phyloP scores from a whole-genome alignment of 2,888 invertebrate genomes.

The Agrochola lychnidis region DNA sequence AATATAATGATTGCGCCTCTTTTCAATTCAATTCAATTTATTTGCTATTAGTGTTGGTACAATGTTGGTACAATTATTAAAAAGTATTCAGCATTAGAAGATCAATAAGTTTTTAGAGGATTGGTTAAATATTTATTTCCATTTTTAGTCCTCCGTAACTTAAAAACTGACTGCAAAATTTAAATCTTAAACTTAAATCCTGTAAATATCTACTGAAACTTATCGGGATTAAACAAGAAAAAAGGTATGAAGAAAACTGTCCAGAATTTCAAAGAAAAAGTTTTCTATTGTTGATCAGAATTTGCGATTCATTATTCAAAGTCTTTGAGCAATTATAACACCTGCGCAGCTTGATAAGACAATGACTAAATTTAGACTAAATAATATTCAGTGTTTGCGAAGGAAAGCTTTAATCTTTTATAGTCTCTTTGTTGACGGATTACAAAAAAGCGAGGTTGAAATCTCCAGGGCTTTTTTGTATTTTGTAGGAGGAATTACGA shows the following conservation, averaged over 20 bases:
- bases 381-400: constrained; percentile 47
- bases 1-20: background rate
- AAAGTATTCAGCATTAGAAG: background rate
- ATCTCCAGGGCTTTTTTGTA: constrained; percentile 24
- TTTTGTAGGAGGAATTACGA: too few species aligned
- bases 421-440: constrained; percentile 42
- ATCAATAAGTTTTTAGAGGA: background rate
- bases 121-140: background rate
- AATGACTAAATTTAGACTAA: constrained; percentile 47
- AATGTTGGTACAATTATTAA: too few species aligned
- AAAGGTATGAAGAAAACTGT: constrained; percentile 4
- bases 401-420: constrained; percentile 45
- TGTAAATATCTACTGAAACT: constrained; percentile 25
- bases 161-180: constrained; percentile 22
- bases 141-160: background rate
- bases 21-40: too few species aligned
- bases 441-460: constrained; percentile 38
- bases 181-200: constrained; percentile 31
- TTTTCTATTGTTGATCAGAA: constrained; percentile 55
- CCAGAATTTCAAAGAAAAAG: constrained; percentile 37
- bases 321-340: constrained; percentile 57
- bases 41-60: too few species aligned
- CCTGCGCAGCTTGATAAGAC: constrained; percentile 56
- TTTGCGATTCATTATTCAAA: constrained; percentile 54
- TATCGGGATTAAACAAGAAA: constrained; percentile 40